phyloP scores from a whole-genome alignment of 2,797 vertebrate genomes.

The Gila robusta region DNA sequence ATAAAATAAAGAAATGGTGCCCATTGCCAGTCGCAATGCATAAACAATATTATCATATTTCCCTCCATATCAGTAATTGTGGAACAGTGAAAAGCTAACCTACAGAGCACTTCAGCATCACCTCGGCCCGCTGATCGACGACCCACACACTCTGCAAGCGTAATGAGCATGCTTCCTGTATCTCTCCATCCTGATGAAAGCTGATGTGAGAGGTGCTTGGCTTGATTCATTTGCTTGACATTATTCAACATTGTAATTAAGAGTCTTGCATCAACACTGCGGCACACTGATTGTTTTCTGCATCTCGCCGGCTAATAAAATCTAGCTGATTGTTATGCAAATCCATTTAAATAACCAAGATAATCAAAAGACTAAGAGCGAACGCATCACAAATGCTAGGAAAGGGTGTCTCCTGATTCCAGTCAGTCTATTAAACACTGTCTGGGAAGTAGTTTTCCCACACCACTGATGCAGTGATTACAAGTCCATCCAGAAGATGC shows the following conservation, averaged over 20 bases:
- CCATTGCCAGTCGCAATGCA: constrained; percentile 65
- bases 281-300: constrained; percentile 66
- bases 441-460: constrained; percentile 46
- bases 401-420: constrained; percentile 48
- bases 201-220: constrained; percentile 67
- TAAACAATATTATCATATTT: constrained; percentile 61
- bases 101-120: constrained; percentile 54
- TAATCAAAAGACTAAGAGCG: constrained; percentile 57
- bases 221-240: constrained; percentile 70
- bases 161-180: constrained; percentile 61
- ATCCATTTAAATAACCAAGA: constrained; percentile 68
- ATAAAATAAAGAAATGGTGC: constrained; percentile 61
- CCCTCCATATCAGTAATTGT: constrained; percentile 48
- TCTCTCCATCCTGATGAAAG: constrained; percentile 63
- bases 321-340: constrained; percentile 70
- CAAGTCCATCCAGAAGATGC: constrained; percentile 16
- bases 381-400: constrained; percentile 37
- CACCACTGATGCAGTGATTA: constrained; percentile 37
- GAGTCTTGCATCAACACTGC: constrained; percentile 62
- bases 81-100: constrained; percentile 55
- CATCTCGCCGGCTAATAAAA: constrained; percentile 65
- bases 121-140: constrained; percentile 52
- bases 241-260: constrained; percentile 71
- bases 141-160: constrained; percentile 54
- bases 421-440: constrained; percentile 53